Conservation (phyloP, 2,888 invertebrate species). For the Calliopum simillimum region DNA sequence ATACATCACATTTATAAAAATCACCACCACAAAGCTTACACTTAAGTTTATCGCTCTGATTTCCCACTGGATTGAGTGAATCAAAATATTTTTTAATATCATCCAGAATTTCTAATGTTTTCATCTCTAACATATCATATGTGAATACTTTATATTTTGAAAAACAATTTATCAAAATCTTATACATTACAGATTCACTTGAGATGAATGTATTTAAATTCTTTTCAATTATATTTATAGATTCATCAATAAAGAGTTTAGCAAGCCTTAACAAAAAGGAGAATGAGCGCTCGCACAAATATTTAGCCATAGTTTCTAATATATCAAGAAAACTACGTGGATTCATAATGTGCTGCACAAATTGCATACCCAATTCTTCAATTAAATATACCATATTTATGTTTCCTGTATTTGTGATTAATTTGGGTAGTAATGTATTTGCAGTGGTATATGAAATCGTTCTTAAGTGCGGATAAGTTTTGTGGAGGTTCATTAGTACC, state of each 20-base stretch:
- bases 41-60: constrained; percentile 26
- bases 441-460: not conserved
- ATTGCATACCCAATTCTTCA: constrained; percentile 50
- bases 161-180: constrained; percentile 53
- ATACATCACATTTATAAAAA: constrained; percentile 38
- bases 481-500: constrained; percentile 44
- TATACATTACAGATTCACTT: constrained; percentile 56
- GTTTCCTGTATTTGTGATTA: not conserved
- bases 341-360: constrained; percentile 54
- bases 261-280: constrained; percentile 52
- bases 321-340: constrained; percentile 52
- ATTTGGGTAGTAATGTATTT: not conserved
- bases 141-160: constrained; percentile 48
- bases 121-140: constrained; percentile 46
- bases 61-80: constrained; percentile 38
- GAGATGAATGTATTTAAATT: constrained; percentile 52
- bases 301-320: constrained; percentile 48
- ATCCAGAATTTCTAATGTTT: constrained; percentile 40
- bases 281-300: constrained; percentile 48
- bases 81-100: constrained; percentile 41
- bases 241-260: constrained; percentile 52
- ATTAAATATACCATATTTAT: constrained; percentile 39
- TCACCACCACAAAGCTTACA: constrained; percentile 40
- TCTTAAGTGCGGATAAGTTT: constrained; percentile 45
- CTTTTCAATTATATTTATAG: constrained; percentile 50